These are phyloP conservation scores for Amphiduros pacificus DNA, from an alignment of 2,888 invertebrate species.

Conservation along the genomic window DNA sequence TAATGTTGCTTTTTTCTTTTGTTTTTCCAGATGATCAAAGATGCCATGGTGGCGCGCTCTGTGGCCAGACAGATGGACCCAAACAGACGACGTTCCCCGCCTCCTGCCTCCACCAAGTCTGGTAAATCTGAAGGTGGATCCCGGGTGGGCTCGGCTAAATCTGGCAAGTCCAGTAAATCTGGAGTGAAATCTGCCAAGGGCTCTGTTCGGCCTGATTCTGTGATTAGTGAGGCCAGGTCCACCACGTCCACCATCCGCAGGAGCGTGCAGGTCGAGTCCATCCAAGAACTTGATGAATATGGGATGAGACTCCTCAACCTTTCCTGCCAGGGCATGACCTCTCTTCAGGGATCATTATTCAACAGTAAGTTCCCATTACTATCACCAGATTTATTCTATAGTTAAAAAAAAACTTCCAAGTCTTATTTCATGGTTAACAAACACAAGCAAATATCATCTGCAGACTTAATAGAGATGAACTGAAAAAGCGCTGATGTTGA, in stretches of 20 bases:
- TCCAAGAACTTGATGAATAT: constrained; percentile 2
- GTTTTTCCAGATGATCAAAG: too few species aligned
- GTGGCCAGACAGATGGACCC: not conserved
- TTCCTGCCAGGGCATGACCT: constrained; percentile 51
- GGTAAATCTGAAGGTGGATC: not conserved
- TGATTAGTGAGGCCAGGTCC: not conserved
- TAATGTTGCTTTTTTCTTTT: too few species aligned
- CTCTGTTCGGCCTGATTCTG: not conserved
- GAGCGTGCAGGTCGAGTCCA: not conserved
- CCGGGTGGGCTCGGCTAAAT: not conserved
- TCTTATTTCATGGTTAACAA: not conserved
- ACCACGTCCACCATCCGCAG: not conserved
- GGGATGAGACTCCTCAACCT: constrained; percentile 35
- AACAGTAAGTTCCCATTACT: constrained; percentile 35
- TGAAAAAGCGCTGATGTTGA: not conserved
- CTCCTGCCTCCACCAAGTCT: not conserved
- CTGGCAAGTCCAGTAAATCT: too few species aligned
- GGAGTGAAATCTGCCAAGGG: too few species aligned
- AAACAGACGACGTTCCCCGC: not conserved
- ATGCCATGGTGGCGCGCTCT: not conserved
- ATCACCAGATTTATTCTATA: not conserved
- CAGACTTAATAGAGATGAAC: too few species aligned
- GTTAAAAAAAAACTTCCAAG: not conserved
- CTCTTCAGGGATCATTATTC: constrained; percentile 40
- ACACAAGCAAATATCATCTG: too few species aligned